Conservation (phyloP, 2,888 invertebrate species). For the Coecobrya sp. region DNA sequence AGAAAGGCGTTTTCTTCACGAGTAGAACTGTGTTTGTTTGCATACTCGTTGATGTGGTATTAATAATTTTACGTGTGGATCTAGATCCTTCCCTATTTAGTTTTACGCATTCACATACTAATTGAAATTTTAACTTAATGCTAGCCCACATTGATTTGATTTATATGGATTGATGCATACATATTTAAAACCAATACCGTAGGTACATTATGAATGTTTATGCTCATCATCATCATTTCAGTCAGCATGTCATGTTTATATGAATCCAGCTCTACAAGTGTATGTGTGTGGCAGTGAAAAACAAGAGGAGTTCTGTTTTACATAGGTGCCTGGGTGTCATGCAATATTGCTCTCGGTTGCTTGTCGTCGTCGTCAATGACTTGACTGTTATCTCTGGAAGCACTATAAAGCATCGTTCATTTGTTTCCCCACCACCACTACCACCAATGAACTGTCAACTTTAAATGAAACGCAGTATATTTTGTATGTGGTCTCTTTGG, state of each 20-base stretch:
- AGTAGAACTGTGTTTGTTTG: not conserved
- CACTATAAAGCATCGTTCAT: conserved; percentile 7
- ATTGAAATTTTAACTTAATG: not conserved
- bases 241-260: not conserved
- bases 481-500: too few relatives aligned
- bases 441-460: conserved; percentile 10
- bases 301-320: conserved; percentile 24
- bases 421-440: conserved; percentile 1
- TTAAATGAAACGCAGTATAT: not conserved
- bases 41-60: too few relatives aligned
- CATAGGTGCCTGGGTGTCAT: not conserved
- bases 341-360: conserved; percentile 11
- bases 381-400: conserved; percentile 18
- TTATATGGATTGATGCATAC: not conserved
- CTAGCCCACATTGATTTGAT: not conserved
- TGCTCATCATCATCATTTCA: conserved; percentile 3
- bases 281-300: not conserved
- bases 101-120: not conserved
- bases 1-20: not conserved
- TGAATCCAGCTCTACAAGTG: not conserved
- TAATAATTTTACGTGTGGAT: not conserved
- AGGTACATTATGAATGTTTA: too few relatives aligned
- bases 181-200: too few relatives aligned
- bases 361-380: not conserved
- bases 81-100: not conserved